Conservation (phyloP, 2,113 vertebrate genomes). For the Melanocharis versteri region DNA sequence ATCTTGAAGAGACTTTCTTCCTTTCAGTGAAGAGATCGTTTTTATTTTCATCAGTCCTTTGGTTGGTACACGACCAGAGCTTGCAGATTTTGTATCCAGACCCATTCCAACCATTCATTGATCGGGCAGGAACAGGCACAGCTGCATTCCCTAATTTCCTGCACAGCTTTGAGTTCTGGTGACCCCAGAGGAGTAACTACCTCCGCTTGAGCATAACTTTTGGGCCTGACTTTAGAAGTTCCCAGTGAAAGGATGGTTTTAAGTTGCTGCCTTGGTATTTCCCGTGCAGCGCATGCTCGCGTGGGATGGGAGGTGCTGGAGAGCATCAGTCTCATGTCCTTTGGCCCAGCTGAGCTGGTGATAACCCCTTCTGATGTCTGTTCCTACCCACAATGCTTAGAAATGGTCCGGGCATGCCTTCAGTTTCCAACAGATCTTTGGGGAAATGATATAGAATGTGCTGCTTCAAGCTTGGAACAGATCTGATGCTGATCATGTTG, state of each 20-base stretch:
- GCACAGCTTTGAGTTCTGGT: background rate
- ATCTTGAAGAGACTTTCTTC: background rate
- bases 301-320: background rate
- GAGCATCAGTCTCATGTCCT: background rate
- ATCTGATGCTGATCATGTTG: background rate
- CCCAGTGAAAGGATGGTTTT: background rate
- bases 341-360: background rate
- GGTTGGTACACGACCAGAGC: background rate
- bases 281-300: accelerated
- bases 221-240: background rate
- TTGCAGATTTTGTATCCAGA: background rate
- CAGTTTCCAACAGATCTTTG: background rate
- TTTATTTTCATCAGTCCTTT: background rate
- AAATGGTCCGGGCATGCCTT: background rate
- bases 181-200: background rate
- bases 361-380: background rate
- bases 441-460: background rate
- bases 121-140: background rate
- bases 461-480: background rate
- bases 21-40: background rate
- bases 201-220: background rate
- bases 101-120: background rate
- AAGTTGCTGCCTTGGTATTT: background rate
- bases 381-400: background rate
- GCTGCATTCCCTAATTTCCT: background rate